Percentiles rank a stretch among this genome's conserved stretches.
These are phyloP conservation scores for Watsonalla cultraria DNA, from an alignment of 2,888 invertebrate species.

Conservation along the genomic window DNA sequence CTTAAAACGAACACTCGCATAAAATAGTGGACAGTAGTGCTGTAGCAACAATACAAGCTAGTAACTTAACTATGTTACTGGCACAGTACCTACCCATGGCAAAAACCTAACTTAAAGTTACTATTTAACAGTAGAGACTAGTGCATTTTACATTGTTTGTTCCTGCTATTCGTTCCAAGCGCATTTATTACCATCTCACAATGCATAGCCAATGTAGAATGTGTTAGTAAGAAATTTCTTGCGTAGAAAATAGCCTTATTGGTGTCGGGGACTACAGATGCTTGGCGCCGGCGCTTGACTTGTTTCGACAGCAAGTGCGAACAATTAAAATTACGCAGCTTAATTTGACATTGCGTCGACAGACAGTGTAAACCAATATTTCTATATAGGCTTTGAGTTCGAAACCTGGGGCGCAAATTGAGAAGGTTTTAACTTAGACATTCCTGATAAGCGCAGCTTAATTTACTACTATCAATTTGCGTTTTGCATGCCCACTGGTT, in stretches of 20 bases:
- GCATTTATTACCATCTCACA: background rate
- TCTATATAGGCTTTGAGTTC: no score
- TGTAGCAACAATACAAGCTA: background rate
- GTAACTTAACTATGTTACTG: background rate
- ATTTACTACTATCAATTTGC: no score
- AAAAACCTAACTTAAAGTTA: background rate
- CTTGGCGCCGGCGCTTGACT: background rate
- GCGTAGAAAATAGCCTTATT: background rate
- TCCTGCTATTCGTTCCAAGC: background rate
- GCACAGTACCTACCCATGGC: background rate
- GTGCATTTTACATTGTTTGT: slow-evolving; percentile 2
- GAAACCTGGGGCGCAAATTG: no score
- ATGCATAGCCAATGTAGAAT: background rate
- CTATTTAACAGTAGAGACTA: background rate
- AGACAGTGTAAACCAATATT: no score
- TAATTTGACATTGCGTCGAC: no score
- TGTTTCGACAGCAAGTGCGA: background rate
- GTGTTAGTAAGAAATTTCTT: background rate
- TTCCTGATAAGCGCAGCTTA: no score
- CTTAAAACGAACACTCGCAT: background rate
- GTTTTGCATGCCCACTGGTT: no score
- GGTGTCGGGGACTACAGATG: background rate
- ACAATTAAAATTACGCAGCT: background rate
- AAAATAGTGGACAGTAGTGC: background rate
- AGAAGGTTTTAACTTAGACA: no score